Base-by-base conservation (phyloP, 2,113 vertebrate genomes). In the Psittacula cyanocephala region DNA sequence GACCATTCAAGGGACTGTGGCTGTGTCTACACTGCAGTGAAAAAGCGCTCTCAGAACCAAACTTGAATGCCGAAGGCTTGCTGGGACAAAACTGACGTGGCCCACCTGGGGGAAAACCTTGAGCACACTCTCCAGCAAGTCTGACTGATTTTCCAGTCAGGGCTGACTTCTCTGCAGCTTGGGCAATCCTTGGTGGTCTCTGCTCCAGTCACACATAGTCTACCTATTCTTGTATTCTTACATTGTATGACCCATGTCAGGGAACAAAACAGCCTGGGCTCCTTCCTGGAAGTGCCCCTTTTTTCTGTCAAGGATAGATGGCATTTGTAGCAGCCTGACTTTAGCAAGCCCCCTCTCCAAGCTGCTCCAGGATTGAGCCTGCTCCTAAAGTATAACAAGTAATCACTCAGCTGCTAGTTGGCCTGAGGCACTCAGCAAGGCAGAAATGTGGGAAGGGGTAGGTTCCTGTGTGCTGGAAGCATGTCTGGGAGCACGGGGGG, bases 401-500 rank as follows among this genome's bases (percentile, higher is more conserved):
- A 50, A 17, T 47, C 44, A 24, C 57, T 79, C 57, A 67, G 65
- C 22, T 76, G 17, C 20, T 55, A 20, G 19, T 10, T 50, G 59
- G 23, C 39, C 59, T 57, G 72, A 74, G 76, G 39, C 50, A 78
- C n/a, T 11, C n/a, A 91, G 63, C 63, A n/a, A 89, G 25, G 65
- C 79, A 92, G 53, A 49, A 76, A 23, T 9, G 1, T 6, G 4
- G 67, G 50, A 84, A 81, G 4, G 11, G 6, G 4, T 60, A n/a
- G 43, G 7, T 29, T 88, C 69, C 84, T 86, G 76, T 55, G 72
- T 20, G 68, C 64, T 91, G 47, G 39, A 59, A 76, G 60, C 67
- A 11, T 17, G 9, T 25, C 70, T 76, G 70, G 35, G 33, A 79
- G 23, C 13, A 1, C 23, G 0, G 0, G 12, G 9, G 35, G 33